Percentiles rank a stretch among this genome's conserved stretches.
Evolutionary conservation across 1,140 invertebrate species (phyloP).

Genomic region (Aleiodes sp.): DNA sequence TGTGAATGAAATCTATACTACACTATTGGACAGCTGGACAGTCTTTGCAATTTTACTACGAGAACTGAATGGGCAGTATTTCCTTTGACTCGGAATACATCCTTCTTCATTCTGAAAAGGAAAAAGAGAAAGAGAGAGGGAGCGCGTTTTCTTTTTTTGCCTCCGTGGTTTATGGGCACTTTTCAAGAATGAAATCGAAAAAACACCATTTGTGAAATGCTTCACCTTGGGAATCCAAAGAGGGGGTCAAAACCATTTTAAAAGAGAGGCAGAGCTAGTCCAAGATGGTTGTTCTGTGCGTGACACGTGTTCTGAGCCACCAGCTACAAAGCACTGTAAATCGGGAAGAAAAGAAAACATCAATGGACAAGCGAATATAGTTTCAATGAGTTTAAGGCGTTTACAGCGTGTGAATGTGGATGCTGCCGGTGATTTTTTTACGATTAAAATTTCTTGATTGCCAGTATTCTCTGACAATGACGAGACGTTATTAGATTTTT

Average conservation of each 20-base stretch:
- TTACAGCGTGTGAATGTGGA: not conserved
- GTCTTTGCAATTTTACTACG: constrained; percentile 12
- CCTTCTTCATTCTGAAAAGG: constrained; percentile 8
- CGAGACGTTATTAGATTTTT: too few species aligned
- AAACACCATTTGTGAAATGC: not conserved
- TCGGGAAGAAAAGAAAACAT: not conserved
- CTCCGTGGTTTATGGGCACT: constrained; percentile 19
- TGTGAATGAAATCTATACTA: constrained; percentile 59
- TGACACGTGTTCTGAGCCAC: not conserved
- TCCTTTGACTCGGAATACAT: not conserved
- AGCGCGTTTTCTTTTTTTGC: constrained; percentile 34
- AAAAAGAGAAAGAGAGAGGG: constrained; percentile 19
- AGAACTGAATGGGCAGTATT: constrained; percentile 18
- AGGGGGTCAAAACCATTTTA: not conserved
- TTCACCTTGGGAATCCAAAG: constrained; percentile 12
- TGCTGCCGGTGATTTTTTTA: not conserved
- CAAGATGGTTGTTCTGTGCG: not conserved
- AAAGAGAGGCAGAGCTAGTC: not conserved
- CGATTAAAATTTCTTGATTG: not conserved
- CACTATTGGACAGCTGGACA: constrained; percentile 16
- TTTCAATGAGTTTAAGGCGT: not conserved
- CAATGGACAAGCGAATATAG: not conserved
- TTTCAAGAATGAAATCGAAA: constrained; percentile 1
- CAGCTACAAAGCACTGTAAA: not conserved
- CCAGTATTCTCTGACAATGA: not conserved